Conservation (phyloP, 2,113 vertebrate genomes). For the Carassius auratus region DNA sequence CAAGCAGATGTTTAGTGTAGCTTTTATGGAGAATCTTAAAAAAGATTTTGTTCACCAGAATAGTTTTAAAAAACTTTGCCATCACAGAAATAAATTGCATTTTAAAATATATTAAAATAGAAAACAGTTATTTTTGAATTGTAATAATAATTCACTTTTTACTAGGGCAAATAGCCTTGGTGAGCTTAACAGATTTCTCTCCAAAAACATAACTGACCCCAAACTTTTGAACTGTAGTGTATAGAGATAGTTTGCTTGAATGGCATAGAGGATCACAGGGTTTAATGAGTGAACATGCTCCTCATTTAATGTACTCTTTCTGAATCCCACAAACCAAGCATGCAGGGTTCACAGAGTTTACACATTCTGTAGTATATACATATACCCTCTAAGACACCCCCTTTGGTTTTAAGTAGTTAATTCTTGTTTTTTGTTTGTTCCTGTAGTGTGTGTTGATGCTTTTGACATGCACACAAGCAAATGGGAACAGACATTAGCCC, state of each 20-base stretch:
- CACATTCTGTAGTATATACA: neutral
- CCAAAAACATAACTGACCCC: neutral
- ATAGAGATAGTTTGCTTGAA: neutral
- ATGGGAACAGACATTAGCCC: conserved; percentile 21
- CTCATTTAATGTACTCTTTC: neutral
- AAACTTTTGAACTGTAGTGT: neutral
- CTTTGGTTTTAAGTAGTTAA: conserved; percentile 25
- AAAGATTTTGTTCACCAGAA: neutral
- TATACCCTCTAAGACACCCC: neutral
- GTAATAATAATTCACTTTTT: neutral
- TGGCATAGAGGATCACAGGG: neutral
- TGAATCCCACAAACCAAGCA: neutral
- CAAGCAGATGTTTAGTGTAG: neutral
- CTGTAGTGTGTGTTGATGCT: conserved; percentile 46
- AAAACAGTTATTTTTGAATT: neutral
- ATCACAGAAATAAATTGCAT: neutral
- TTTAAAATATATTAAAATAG: neutral
- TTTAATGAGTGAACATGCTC: conserved; percentile 35
- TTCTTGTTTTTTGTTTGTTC: neutral
- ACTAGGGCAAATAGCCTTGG: neutral
- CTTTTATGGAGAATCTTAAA: neutral
- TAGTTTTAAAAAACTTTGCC: neutral
- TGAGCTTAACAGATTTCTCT: neutral
- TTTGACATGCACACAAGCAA: conserved; percentile 60
- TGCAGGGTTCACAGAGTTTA: neutral